These are phyloP conservation scores for Euphysa ruthae DNA, from an alignment of 30 jellyfish, hydroid and myxozoan genomes.

Conservation along the genomic window DNA sequence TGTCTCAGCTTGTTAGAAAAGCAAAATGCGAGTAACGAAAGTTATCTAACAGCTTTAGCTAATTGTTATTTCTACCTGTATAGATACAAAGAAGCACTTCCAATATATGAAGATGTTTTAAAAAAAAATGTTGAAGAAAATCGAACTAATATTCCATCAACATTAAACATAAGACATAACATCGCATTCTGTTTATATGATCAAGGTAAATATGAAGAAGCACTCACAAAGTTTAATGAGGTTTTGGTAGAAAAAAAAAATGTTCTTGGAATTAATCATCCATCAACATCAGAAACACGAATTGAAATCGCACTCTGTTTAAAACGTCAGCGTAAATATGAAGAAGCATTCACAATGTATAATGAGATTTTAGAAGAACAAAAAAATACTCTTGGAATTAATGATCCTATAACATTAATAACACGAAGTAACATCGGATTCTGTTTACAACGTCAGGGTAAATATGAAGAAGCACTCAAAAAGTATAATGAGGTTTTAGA, in stretches of 20 bases:
- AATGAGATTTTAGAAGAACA: not conserved
- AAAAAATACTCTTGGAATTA: not conserved
- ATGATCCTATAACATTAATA: not conserved
- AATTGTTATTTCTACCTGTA: not conserved
- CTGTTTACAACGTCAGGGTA: too few species aligned
- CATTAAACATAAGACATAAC: not conserved
- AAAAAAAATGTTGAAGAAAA: not conserved
- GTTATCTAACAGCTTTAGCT: too few species aligned
- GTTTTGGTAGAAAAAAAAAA: not conserved
- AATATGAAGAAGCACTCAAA: too few species aligned
- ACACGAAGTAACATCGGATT: not conserved
- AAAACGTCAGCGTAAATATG: not conserved
- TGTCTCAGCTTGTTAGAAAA: too few species aligned
- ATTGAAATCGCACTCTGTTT: not conserved
- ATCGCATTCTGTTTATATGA: not conserved
- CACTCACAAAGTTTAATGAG: not conserved
- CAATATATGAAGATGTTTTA: not conserved
- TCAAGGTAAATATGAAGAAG: not conserved
- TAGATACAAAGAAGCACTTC: not conserved
- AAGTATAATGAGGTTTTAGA: too few species aligned
- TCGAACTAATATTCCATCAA: not conserved
- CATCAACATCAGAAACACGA: not conserved
- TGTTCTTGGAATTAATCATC: not conserved
- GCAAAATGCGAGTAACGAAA: too few species aligned
- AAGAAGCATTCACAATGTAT: not conserved